phyloP scores from a whole-genome alignment of 2,797 vertebrate genomes.

The Sebastes taczanowskii region DNA sequence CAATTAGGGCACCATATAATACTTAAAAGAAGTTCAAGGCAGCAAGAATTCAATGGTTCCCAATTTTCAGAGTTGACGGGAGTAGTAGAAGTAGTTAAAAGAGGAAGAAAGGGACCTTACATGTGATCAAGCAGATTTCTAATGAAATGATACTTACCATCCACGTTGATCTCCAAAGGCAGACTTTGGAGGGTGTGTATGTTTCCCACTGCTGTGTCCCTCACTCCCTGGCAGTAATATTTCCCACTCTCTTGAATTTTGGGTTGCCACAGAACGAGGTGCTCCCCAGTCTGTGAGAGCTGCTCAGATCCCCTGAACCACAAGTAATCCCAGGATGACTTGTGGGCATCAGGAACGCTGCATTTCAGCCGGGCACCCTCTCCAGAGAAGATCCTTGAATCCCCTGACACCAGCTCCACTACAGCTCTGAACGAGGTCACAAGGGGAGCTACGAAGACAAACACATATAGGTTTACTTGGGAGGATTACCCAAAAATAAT shows the following conservation, averaged over 20 bases:
- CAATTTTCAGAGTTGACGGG: not conserved
- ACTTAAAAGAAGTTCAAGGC: not conserved
- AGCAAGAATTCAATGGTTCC: not conserved
- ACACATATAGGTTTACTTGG: not conserved
- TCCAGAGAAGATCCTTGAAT: conserved; percentile 60
- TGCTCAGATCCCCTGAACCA: conserved; percentile 68
- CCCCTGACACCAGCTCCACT: conserved; percentile 15
- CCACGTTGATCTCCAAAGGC: conserved; percentile 62
- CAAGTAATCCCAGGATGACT: conserved; percentile 45
- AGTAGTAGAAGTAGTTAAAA: not conserved
- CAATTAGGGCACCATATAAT: not conserved
- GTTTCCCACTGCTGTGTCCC: not conserved
- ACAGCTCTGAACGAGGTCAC: not conserved
- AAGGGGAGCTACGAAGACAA: not conserved
- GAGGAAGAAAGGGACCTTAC: not conserved
- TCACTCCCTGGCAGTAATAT: conserved; percentile 69
- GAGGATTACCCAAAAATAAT: not conserved
- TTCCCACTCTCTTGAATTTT: conserved; percentile 46
- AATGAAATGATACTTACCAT: conserved; percentile 55
- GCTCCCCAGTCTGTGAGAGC: fast-evolving
- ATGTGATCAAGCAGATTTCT: not conserved
- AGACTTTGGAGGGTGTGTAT: conserved; percentile 48
- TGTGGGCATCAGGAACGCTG: conserved; percentile 30
- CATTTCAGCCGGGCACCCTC: conserved; percentile 66
- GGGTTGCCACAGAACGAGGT: conserved; percentile 20